Evolutionary conservation across 2,888 invertebrate species (phyloP).

Genomic region (Ypsolopha scabrella): DNA sequence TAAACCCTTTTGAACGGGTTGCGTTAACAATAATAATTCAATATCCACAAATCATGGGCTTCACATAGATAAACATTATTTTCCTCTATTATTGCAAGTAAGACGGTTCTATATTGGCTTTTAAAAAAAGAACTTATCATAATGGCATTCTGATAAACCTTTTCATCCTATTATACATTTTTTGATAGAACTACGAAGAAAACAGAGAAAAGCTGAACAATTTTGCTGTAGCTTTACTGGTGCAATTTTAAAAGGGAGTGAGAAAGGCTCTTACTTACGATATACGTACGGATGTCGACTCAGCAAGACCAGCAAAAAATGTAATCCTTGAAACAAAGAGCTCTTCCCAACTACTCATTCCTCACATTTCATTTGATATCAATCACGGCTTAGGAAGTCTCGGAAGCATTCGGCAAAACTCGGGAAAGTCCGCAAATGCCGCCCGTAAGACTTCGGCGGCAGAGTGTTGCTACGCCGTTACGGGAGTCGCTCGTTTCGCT

Average conservation of each 20-base stretch:
- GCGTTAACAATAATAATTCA: slow-evolving; percentile 43
- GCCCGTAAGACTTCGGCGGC: slow-evolving; percentile 40
- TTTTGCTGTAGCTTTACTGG: no score
- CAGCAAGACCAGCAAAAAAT: slow-evolving; percentile 26
- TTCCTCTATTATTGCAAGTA: no score
- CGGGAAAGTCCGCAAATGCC: slow-evolving; percentile 40
- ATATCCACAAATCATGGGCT: slow-evolving; percentile 44
- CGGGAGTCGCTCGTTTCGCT: slow-evolving; percentile 44
- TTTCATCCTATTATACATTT: background rate
- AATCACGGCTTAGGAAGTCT: slow-evolving; percentile 60
- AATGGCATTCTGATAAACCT: no score
- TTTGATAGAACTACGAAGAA: no score
- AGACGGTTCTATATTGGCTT: no score
- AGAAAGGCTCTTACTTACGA: background rate
- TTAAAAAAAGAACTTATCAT: no score
- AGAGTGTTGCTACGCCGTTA: slow-evolving; percentile 47
- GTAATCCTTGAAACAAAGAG: slow-evolving; percentile 62
- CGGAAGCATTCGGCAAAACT: slow-evolving; percentile 39
- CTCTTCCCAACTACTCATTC: slow-evolving; percentile 58
- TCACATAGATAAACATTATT: slow-evolving; percentile 15
- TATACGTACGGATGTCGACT: background rate
- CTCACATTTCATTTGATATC: slow-evolving; percentile 69
- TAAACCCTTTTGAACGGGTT: slow-evolving; percentile 31
- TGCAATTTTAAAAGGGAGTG: background rate
- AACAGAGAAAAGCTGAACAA: background rate